Conservation (phyloP, 2,113 vertebrate genomes). For the Lagopus leucura region DNA sequence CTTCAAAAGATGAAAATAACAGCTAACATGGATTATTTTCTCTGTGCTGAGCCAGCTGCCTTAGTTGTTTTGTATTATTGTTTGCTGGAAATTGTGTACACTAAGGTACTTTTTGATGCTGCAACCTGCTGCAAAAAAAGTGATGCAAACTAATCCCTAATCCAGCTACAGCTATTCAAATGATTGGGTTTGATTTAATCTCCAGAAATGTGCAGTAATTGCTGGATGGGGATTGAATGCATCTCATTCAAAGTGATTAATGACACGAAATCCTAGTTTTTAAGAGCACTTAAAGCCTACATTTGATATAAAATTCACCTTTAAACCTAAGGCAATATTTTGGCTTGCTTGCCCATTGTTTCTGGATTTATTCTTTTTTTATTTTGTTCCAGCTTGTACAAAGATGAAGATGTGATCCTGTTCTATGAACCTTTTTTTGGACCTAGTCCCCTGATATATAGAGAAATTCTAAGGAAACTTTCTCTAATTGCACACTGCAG, state of each 20-base stretch:
- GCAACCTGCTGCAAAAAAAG: not conserved
- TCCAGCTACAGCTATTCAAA: constrained; percentile 27
- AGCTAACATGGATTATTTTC: not conserved
- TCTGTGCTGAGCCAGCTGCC: not conserved
- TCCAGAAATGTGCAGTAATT: not conserved
- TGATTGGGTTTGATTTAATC: constrained; percentile 28
- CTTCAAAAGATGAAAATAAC: not conserved
- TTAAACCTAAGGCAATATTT: not conserved
- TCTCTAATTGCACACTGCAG: not conserved
- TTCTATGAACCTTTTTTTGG: not conserved
- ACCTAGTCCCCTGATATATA: not conserved
- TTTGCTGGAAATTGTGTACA: not conserved
- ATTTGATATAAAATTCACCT: not conserved
- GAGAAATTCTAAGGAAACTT: not conserved
- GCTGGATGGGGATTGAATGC: not conserved
- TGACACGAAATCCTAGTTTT: not conserved
- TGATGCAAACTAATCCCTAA: constrained; percentile 39
- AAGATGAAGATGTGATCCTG: not conserved
- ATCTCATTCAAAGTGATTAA: constrained; percentile 12
- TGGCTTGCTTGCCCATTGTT: not conserved
- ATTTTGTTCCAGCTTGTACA: not conserved
- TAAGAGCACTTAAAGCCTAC: not conserved
- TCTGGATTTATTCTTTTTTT: not conserved
- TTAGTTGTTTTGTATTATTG: not conserved
- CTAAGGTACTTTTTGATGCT: constrained; percentile 3